Base-by-base conservation (phyloP, 2,797 vertebrate genomes). In the Lepilemur septentrionalis region DNA sequence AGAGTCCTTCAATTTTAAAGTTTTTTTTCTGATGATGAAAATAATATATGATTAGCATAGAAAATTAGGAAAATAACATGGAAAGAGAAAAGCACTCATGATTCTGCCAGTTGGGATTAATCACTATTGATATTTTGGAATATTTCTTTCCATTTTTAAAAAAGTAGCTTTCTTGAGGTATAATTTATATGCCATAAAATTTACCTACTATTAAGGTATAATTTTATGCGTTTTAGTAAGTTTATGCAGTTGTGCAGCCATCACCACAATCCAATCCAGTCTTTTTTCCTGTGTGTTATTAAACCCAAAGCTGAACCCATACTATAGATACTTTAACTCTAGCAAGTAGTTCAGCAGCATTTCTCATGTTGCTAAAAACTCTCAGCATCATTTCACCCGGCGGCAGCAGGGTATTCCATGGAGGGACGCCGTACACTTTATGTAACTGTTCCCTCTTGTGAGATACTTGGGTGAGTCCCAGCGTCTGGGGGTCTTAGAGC, bases 401-500 rank as follows among this genome's bases (percentile, higher is more conserved):
- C 4, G 2, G 32, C 63, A 10, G 82, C 73, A 35, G 89, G 70
- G 69, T n/a, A 9, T 80, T 83, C 96, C 25, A 0, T 25, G 65
- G 91, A 73, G 93, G 75, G 85, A 30, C 4, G 2, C 46, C 1
- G 35, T 20, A 10, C 10, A 5, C 95, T 94, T 96, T 97, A 96
- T 81, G 1, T 97, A 98, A 97, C 91, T 97, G 91, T 97, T 96
- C 95, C 89, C 28, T 95, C 78, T 90, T 15, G 1, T 70, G 57
- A 85, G 93, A 90, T 75, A 61, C 65, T 59, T 97, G 97, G 96
- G 84, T 32, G 78, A 43, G 50, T 65, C 87, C 93, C 96, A 96
- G 89, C 70, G 70, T 94, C 85, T 46, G 32, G 94, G 95, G 96
- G 94, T 89, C 94, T 67, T 61, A 91, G 89, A 96, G 79, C 43